These are phyloP conservation scores for Tolmerus cingulatus DNA, from an alignment of 2,888 invertebrate species.

Conservation along the genomic window DNA sequence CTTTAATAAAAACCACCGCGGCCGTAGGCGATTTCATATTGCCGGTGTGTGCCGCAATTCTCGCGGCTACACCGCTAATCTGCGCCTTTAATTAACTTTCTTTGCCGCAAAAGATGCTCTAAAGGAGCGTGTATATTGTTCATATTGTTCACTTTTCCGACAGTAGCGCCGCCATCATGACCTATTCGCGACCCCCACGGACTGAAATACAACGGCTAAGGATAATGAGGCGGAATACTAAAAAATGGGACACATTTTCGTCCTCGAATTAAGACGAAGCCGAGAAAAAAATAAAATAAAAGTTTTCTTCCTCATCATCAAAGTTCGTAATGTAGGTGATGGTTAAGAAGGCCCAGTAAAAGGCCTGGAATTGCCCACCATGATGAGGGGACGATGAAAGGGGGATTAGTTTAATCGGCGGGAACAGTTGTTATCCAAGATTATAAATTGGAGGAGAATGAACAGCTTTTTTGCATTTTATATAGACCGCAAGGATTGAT, in stretches of 20 bases:
- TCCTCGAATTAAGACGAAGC: not conserved
- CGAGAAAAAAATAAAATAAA: not conserved
- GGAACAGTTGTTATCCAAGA: constrained; percentile 42
- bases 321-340: constrained; percentile 13
- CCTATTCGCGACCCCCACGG: not conserved
- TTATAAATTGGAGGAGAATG: constrained; percentile 36
- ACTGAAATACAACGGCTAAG: not conserved
- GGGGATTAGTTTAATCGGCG: constrained; percentile 40
- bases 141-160: not conserved
- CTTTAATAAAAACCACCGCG: not conserved
- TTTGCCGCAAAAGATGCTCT: not conserved
- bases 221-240: constrained; percentile 41
- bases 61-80: not conserved
- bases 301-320: constrained; percentile 35
- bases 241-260: constrained; percentile 39
- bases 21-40: not conserved
- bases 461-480: constrained; percentile 41
- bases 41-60: not conserved
- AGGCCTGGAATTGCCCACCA: not conserved
- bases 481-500: constrained; percentile 39
- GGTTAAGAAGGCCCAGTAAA: not conserved
- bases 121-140: not conserved
- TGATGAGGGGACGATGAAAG: not conserved
- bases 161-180: not conserved
- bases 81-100: constrained; percentile 35